phyloP scores from a whole-genome alignment of 2,113 vertebrate genomes.

The Alouatta palliata region DNA sequence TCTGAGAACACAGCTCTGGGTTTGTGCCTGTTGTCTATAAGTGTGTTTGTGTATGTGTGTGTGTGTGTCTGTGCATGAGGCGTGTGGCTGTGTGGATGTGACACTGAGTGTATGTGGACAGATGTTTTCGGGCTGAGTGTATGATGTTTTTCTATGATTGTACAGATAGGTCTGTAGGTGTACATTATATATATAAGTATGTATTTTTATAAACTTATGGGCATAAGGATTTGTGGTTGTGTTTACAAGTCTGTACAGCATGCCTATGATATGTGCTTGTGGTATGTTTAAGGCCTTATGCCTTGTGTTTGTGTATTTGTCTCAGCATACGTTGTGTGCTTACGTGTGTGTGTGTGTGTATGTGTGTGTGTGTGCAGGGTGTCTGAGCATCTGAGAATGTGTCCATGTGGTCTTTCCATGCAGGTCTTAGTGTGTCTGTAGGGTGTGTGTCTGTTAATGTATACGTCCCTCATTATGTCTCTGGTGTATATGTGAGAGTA shows the following conservation, averaged over 20 bases:
- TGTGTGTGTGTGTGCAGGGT: neutral
- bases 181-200: neutral
- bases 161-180: neutral
- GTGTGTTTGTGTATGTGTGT: neutral
- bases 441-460: neutral
- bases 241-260: neutral
- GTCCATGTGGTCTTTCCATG: neutral
- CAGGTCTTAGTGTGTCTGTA: neutral
- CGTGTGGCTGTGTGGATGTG: neutral
- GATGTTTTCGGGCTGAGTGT: conserved; percentile 8
- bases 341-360: neutral
- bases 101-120: neutral
- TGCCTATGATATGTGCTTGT: neutral
- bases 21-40: neutral
- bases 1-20: conserved; percentile 26
- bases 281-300: conserved; percentile 8
- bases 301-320: conserved; percentile 5
- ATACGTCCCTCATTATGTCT: conserved; percentile 12
- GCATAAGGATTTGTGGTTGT: conserved; percentile 35
- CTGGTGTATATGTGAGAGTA: neutral
- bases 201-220: neutral
- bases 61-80: neutral
- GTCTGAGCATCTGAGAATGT: neutral
- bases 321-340: neutral
- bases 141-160: conserved; percentile 24